Base-by-base conservation (phyloP, 2,113 vertebrate genomes). In the Malurus alboscapulatus region DNA sequence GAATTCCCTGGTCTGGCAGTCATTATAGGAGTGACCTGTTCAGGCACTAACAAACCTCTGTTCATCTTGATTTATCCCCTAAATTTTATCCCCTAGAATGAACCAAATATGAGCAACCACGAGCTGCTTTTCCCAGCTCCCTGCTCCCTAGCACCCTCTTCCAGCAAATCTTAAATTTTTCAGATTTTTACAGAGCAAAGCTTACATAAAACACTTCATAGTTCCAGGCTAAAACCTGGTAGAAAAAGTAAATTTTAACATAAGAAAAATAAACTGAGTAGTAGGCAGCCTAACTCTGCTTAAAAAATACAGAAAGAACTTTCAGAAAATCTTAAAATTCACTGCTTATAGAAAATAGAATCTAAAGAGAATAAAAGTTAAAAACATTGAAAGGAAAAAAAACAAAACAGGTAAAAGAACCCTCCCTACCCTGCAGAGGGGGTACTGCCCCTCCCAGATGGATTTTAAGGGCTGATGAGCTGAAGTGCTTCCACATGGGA, bases 401-500 rank as follows among this genome's bases (percentile, higher is more conserved):
- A 57, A 16, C 44, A 27, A 0, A 5, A 1, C 11, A 55, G 2
- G 1, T 7, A 38, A 13, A 62, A 4, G 0, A n/a, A 1, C 0
- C 9, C 8, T 21, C 6, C 12, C 19, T 7, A 0, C 0, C 4
- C 7, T 14, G 6, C 1, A 58, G 2, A 8, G 0, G 12, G 4
- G 1, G 0, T 42, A 1, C 2, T 59, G 5, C 9, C 7, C 8
- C 2, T 12, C 26, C 22, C 15, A 45, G 26, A 21, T 22, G 21
- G n/a, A 80, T 80, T 88, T 88, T 73, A 76, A 38, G 29, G 67
- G 40, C 17, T 68, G 80, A 12, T 47, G 30, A 34, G 4, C 22
- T 63, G n/a, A 36, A 40, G 11, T 27, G 16, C 4, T 40, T 9
- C 5, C 18, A 76, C 18, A 27, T 69, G 38, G 50, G 42, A 73